These are phyloP conservation scores for Gallinago jamesoni DNA, from an alignment of 2,113 vertebrate genomes.

Conservation along the genomic window DNA sequence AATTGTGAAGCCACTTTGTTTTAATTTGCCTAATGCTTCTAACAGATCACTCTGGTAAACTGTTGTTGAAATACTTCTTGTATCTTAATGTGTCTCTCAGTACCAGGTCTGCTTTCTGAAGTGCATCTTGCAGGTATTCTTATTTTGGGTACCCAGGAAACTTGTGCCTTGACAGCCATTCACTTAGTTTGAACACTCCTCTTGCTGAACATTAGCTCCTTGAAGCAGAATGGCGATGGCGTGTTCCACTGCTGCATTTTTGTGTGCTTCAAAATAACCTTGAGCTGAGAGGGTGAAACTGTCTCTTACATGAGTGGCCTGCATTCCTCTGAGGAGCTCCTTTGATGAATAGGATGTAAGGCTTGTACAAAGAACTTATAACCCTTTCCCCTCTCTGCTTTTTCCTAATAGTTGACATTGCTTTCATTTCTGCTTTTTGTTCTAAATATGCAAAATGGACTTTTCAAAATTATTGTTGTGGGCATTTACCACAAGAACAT, in stretches of 20 bases:
- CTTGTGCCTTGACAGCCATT: neutral
- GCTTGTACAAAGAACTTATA: neutral
- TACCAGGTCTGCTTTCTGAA: neutral
- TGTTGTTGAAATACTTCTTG: neutral
- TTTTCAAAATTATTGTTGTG: neutral
- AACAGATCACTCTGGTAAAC: neutral
- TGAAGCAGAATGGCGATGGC: neutral
- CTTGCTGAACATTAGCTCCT: neutral
- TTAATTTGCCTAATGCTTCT: neutral
- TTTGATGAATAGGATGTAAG: neutral
- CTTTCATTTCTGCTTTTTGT: conserved; percentile 10
- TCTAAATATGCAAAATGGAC: neutral
- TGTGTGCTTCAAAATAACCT: neutral
- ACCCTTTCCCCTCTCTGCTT: neutral
- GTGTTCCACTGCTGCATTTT: neutral
- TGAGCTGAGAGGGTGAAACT: neutral
- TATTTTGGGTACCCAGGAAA: neutral
- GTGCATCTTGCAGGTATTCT: neutral
- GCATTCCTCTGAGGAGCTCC: neutral
- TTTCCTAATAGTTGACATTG: neutral
- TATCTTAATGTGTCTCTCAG: neutral
- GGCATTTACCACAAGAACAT: neutral
- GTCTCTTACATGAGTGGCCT: neutral
- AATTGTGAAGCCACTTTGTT: neutral
- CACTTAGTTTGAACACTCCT: neutral